A percentile compares a stretch with the other conserved stretches of the same genome.
Evolutionary conservation across 2,113 vertebrate genomes (phyloP).

Genomic region (Lanius ludovicianus): DNA sequence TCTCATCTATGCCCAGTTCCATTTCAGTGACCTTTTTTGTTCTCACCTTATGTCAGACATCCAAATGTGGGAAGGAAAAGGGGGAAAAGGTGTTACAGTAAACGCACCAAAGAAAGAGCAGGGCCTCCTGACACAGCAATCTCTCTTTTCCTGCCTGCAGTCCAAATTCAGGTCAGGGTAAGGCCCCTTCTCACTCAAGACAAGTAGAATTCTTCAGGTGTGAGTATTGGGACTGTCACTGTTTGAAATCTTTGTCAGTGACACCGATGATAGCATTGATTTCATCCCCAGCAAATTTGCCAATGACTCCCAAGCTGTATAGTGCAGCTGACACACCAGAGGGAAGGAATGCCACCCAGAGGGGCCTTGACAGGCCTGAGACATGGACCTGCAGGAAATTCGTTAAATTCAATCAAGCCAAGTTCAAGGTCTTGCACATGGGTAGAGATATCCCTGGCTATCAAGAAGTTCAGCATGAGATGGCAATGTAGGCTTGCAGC

Average conservation of each 20-base stretch:
- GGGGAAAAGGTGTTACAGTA: rapidly evolving
- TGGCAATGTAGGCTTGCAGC: rapidly evolving
- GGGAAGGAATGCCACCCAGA: neutral
- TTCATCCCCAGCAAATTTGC: too few relatives aligned
- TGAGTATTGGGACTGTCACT: too few relatives aligned
- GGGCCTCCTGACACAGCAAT: neutral
- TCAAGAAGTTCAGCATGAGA: neutral
- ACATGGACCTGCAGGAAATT: rapidly evolving
- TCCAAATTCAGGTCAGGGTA: neutral
- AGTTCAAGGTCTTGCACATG: neutral
- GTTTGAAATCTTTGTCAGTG: neutral
- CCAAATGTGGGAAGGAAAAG: neutral
- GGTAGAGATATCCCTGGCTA: rapidly evolving
- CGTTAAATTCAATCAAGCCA: too few relatives aligned
- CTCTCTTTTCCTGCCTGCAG: neutral
- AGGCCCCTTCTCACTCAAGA: neutral
- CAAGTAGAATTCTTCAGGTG: neutral
- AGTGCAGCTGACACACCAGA: neutral
- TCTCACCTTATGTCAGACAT: neutral
- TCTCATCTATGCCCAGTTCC: neutral
- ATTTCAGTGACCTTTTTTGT: neutral
- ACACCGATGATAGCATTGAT: neutral
- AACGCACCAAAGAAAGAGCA: neutral
- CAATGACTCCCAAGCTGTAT: neutral
- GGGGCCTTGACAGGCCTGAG: too few relatives aligned